These are phyloP conservation scores for Leptobrachium leishanense DNA, from an alignment of 2,113 vertebrate species.

Conservation along the genomic window DNA sequence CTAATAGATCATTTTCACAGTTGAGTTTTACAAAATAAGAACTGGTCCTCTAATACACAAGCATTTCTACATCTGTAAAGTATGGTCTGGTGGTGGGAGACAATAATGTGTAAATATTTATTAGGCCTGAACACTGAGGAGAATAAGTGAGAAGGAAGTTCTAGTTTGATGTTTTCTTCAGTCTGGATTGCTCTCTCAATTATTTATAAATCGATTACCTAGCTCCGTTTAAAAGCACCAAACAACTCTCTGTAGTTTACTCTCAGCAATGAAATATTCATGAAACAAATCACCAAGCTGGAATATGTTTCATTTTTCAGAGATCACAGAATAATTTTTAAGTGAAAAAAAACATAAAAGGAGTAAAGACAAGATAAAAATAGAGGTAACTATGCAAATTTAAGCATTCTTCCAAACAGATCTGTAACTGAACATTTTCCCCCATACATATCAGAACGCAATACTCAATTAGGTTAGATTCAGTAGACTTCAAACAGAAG, in stretches of 20 bases:
- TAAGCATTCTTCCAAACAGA: not conserved
- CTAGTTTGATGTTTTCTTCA: constrained; percentile 1
- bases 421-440: not conserved
- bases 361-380: not conserved
- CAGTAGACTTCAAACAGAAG: too few species aligned
- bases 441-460: too few species aligned
- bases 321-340: constrained; percentile 6
- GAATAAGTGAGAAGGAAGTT: not conserved
- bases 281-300: constrained; percentile 3
- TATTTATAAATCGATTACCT: constrained; percentile 40
- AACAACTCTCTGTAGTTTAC: constrained; percentile 25
- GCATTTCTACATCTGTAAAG: not conserved
- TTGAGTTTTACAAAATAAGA: too few species aligned
- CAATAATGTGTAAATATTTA: not conserved
- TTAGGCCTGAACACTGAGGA: not conserved
- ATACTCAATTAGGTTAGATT: too few species aligned
- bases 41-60: too few species aligned
- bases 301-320: not conserved
- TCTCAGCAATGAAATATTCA: constrained; percentile 37
- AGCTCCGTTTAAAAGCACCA: constrained; percentile 25
- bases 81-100: not conserved
- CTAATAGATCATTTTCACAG: too few species aligned
- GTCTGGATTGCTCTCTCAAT: constrained; percentile 20
- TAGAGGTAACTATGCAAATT: not conserved
- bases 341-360: not conserved